Evolutionary conservation across 2,888 invertebrate species (phyloP), one percentile per base, ranked within the genome.

Genomic region (Philonicus albiceps): DNA sequence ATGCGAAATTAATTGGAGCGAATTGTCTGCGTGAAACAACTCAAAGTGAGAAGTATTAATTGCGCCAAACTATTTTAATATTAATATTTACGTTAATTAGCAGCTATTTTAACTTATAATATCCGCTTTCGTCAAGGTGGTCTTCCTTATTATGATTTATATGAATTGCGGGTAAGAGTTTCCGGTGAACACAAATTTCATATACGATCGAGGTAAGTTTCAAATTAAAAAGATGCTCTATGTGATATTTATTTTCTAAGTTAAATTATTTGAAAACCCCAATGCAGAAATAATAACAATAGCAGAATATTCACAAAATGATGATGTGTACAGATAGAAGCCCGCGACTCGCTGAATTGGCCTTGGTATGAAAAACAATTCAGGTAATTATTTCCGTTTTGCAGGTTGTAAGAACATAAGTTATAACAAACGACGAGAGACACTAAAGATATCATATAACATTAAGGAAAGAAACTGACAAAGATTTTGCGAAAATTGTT

Each of bases 1-100:
- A 81, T 64, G 55, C 49, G 53, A 64, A 81, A 81, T 81, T 81
- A 81, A 81, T 81, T 81, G 49, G 81, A 81, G 55, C 81, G 64
- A 37, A 81, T 81, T 81, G 81, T 81, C 78, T 81, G 31, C 64
- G 27, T 34, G 55, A 64, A 55, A 22, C 31, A 55, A 22, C 31
- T 27, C 27, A 55, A 53, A 81, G 22, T 16, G 78, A 78, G 49
- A 78, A 78, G 49, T 43, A 78, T 27, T 78, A 43, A 49, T 78
- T n/a, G 81, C 64, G 81, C 34, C 81, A 81, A 81, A 43, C 53
- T 55, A 81, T 81, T 81, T 81, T 81, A 34, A 81, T 64, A 34
- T 34, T 81, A 30, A 64, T 22, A 64, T 64, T 64, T 22, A 22
- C 64, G 64, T 64, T 64, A 64, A 64, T 64, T 64, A 64, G 64